Percentiles rank a stretch among this genome's conserved stretches.
phyloP scores from a whole-genome alignment of 2,888 invertebrate genomes.

The Drosophila pseudotakahashii region DNA sequence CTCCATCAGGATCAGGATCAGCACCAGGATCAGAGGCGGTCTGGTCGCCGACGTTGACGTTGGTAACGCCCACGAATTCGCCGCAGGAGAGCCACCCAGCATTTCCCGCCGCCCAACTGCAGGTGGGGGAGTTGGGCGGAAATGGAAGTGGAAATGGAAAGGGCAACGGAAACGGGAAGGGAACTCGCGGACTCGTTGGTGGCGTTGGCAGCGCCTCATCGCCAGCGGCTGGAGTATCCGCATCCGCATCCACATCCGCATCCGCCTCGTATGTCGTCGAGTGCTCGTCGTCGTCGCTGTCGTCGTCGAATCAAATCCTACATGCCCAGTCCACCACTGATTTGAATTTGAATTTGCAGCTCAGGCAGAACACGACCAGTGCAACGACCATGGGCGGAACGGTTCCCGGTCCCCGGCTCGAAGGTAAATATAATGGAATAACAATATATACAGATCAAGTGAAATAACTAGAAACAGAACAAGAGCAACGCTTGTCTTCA shows the following conservation, averaged over 20 bases:
- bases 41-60: conserved; percentile 72
- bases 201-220: too few species aligned
- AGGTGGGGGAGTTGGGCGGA: conserved; percentile 9
- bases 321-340: conserved; percentile 75
- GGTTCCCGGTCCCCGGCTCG: conserved; percentile 58
- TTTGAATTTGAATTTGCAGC: conserved; percentile 80
- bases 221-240: conserved; percentile 33
- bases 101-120: conserved; percentile 36
- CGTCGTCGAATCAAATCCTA: conserved; percentile 66
- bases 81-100: conserved; percentile 65
- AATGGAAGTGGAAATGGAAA: too few species aligned
- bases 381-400: conserved; percentile 28
- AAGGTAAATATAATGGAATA: conserved; percentile 69
- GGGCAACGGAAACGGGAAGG: background rate
- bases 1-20: too few species aligned
- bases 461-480: background rate
- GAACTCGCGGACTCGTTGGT: conserved; percentile 50
- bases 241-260: conserved; percentile 17
- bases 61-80: conserved; percentile 78
- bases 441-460: background rate
- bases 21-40: background rate
- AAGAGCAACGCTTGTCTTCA: conserved; percentile 16
- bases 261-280: conserved; percentile 67
- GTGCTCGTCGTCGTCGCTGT: conserved; percentile 41
- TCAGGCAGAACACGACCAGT: conserved; percentile 66